Percentiles rank a stretch among this genome's conserved stretches.
phyloP scores from a whole-genome alignment of 2,888 invertebrate species.

The Ptychoptera contaminata region DNA sequence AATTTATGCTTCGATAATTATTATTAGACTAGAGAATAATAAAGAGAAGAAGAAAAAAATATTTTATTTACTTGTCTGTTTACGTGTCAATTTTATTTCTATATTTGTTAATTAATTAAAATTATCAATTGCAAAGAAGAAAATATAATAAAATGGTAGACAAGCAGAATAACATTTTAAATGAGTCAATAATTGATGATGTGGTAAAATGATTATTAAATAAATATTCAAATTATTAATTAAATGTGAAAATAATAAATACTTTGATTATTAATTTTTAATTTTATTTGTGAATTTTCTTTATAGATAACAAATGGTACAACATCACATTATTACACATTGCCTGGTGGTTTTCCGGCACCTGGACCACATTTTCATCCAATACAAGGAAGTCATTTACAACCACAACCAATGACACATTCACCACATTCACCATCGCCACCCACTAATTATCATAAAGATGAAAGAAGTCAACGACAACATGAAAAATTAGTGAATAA shows the following conservation, averaged over 20 bases:
- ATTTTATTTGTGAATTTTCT: slow-evolving; percentile 16
- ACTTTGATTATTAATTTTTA: slow-evolving; percentile 1
- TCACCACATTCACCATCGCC: slow-evolving; percentile 53
- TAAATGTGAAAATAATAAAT: slow-evolving; percentile 6
- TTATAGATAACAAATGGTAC: slow-evolving; percentile 55
- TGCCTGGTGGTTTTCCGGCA: slow-evolving; percentile 37
- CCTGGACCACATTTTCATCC: slow-evolving; percentile 29
- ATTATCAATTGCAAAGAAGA: too few relatives aligned
- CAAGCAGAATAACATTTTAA: too few relatives aligned
- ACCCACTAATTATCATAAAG: slow-evolving; percentile 49
- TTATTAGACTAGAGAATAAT: too few relatives aligned
- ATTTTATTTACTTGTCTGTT: too few relatives aligned
- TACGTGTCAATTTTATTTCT: too few relatives aligned
- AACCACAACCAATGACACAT: slow-evolving; percentile 35
- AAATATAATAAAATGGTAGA: too few relatives aligned
- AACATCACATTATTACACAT: slow-evolving; percentile 50
- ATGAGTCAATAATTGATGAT: too few relatives aligned
- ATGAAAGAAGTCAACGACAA: slow-evolving; percentile 63
- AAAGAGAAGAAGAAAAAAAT: too few relatives aligned
- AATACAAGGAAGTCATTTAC: slow-evolving; percentile 25
- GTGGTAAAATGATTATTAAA: too few relatives aligned
- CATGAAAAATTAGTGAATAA: slow-evolving; percentile 62
- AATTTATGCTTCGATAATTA: too few relatives aligned
- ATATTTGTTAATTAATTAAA: too few relatives aligned
- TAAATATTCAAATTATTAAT: too few relatives aligned